phyloP scores from a whole-genome alignment of 2,113 vertebrate genomes.

The Clarias batrachus region DNA sequence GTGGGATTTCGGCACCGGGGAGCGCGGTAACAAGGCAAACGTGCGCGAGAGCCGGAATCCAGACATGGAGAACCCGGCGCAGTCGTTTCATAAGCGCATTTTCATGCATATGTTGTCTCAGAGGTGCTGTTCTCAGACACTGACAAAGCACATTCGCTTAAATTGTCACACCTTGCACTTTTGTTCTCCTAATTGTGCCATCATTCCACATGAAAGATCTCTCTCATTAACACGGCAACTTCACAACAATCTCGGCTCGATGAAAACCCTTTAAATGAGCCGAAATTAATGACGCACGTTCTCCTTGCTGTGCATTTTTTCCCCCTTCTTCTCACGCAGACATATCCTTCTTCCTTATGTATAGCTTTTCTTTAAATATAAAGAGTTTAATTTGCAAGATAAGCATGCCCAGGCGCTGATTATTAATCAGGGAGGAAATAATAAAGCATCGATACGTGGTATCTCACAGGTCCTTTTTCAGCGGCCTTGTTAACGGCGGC shows the following conservation, averaged over 20 bases:
- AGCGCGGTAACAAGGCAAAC: conserved; percentile 55
- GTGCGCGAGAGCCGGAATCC: conserved; percentile 47
- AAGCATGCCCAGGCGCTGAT: neutral
- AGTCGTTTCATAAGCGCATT: conserved; percentile 58
- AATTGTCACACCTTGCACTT: conserved; percentile 84
- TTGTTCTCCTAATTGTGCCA: conserved; percentile 80
- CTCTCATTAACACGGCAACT: conserved; percentile 77
- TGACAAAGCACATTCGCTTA: conserved; percentile 80
- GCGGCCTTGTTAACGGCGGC: neutral
- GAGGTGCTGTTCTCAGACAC: conserved; percentile 76
- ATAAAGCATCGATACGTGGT: neutral
- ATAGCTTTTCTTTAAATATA: neutral
- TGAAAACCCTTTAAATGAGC: conserved; percentile 74
- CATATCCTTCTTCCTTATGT: neutral
- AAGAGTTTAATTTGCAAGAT: conserved; percentile 3
- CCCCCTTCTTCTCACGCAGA: neutral
- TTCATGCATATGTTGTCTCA: conserved; percentile 68
- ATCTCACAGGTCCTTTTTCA: neutral
- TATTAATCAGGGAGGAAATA: conserved; percentile 15
- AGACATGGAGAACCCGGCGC: conserved; percentile 51
- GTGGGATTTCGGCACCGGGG: conserved; percentile 47
- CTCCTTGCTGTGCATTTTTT: conserved; percentile 24
- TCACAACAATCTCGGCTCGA: conserved; percentile 71
- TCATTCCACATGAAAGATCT: conserved; percentile 78
- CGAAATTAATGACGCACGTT: conserved; percentile 72